Evolutionary conservation across 2,888 invertebrate species (phyloP).

Genomic region (Drosophila nr. perissopoda): DNA sequence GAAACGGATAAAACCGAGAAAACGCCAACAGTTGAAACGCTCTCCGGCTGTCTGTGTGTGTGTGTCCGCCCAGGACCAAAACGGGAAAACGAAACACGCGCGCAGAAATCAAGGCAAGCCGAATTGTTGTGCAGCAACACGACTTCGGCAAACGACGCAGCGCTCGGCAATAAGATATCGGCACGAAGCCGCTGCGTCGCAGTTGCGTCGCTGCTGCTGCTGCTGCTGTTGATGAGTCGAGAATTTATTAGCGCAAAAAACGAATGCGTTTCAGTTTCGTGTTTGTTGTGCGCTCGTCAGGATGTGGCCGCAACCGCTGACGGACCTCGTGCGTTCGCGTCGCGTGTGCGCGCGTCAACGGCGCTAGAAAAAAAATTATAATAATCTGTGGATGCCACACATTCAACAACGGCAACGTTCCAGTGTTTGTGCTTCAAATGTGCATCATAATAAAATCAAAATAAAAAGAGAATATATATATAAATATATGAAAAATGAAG

Average conservation of each 20-base stretch:
- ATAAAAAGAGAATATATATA: not conserved
- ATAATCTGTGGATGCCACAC: slow-evolving; percentile 21
- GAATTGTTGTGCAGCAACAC: slow-evolving; percentile 26
- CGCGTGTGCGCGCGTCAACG: slow-evolving; percentile 74
- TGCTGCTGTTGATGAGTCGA: slow-evolving; percentile 54
- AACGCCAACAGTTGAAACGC: slow-evolving; percentile 3
- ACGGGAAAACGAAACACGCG: slow-evolving; percentile 10
- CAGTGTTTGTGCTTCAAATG: slow-evolving; percentile 20
- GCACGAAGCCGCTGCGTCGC: slow-evolving; percentile 30
- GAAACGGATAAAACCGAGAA: not conserved
- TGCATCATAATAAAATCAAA: slow-evolving; percentile 27
- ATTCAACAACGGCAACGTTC: slow-evolving; percentile 20
- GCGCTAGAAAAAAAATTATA: slow-evolving; percentile 45
- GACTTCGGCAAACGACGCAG: slow-evolving; percentile 15
- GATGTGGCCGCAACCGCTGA: slow-evolving; percentile 82
- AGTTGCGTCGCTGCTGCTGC: slow-evolving; percentile 15
- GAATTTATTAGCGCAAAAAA: slow-evolving; percentile 77
- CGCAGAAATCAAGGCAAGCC: slow-evolving; percentile 53
- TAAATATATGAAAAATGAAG: slow-evolving; percentile 10
- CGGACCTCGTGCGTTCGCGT: slow-evolving; percentile 76
- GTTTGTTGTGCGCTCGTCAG: slow-evolving; percentile 84
- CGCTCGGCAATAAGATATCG: not conserved
- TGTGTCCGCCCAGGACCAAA: slow-evolving; percentile 3
- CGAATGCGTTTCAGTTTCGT: slow-evolving; percentile 83
- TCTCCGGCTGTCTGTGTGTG: slow-evolving; percentile 7